Percentiles rank a stretch among this genome's conserved stretches.
Evolutionary conservation across 2,113 vertebrate genomes (phyloP).

Genomic region (Amphiprion ocellaris): DNA sequence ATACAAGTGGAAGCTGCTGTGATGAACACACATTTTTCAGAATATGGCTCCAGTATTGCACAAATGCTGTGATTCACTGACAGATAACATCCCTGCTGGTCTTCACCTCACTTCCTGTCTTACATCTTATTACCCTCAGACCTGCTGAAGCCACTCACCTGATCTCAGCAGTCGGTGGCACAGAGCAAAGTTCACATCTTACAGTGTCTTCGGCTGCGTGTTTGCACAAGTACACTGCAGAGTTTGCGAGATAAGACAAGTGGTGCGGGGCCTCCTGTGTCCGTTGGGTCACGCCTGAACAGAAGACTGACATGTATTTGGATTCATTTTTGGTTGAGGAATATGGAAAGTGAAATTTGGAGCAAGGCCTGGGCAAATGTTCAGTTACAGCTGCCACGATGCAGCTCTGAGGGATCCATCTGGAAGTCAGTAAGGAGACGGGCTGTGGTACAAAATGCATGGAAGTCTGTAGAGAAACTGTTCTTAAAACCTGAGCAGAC

Average conservation of each 20-base stretch:
- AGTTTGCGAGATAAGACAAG: slow-evolving; percentile 32
- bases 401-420: neutral
- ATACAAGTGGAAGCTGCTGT: neutral
- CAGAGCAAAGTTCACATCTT: slow-evolving; percentile 47
- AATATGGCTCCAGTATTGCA: neutral
- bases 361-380: neutral
- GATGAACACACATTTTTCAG: fast-evolving
- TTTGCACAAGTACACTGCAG: slow-evolving; percentile 51
- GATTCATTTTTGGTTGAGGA: slow-evolving; percentile 8
- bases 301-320: slow-evolving; percentile 14
- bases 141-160: neutral
- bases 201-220: slow-evolving; percentile 20
- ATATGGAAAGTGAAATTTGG: neutral
- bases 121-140: neutral
- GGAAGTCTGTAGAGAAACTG: too few species aligned
- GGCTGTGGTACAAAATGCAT: neutral
- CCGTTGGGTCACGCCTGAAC: slow-evolving; percentile 19
- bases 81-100: neutral
- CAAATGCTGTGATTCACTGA: slow-evolving; percentile 10
- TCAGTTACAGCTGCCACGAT: neutral
- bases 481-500: neutral
- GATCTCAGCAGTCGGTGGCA: neutral
- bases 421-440: neutral
- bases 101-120: slow-evolving; percentile 19
- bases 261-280: neutral